These are phyloP conservation scores for Palythoa grandiflora DNA, from an alignment of 92 coral and sea anemone genomes.

Conservation along the genomic window DNA sequence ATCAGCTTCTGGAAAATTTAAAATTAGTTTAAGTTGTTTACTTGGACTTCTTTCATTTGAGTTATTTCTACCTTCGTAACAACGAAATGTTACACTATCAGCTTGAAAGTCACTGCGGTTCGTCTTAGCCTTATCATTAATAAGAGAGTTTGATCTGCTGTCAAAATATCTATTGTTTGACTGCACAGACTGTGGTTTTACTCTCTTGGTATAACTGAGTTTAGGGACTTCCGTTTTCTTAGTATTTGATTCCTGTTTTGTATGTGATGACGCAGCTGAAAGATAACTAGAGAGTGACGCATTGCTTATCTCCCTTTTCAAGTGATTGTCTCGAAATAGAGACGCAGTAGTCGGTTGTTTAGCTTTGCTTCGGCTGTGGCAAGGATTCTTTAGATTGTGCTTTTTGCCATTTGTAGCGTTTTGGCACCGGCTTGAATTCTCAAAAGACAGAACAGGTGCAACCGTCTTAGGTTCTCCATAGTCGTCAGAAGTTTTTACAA, in stretches of 20 bases:
- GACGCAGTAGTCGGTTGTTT: not conserved
- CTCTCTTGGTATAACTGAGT: slow-evolving; percentile 76
- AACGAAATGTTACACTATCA: not conserved
- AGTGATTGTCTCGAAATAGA: slow-evolving; percentile 26
- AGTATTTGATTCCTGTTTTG: slow-evolving; percentile 8
- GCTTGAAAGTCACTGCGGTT: not conserved
- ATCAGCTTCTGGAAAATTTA: not conserved
- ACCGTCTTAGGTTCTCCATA: not conserved
- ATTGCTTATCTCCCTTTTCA: slow-evolving; percentile 80
- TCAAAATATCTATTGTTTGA: not conserved
- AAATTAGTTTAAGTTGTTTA: not conserved
- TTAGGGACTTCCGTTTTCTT: slow-evolving; percentile 53
- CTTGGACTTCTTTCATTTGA: not conserved
- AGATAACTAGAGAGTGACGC: slow-evolving; percentile 80
- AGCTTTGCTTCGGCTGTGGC: not conserved
- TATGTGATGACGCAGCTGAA: slow-evolving; percentile 66
- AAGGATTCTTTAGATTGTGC: not conserved
- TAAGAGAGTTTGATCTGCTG: not conserved
- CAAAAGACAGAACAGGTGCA: not conserved
- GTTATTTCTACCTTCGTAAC: not conserved
- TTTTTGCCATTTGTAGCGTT: not conserved
- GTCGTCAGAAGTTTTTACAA: not conserved
- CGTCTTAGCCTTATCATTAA: not conserved
- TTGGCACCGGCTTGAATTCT: not conserved
- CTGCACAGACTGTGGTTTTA: slow-evolving; percentile 7